Conservation (phyloP, 2,113 vertebrate genomes). For the Strigops habroptila region DNA sequence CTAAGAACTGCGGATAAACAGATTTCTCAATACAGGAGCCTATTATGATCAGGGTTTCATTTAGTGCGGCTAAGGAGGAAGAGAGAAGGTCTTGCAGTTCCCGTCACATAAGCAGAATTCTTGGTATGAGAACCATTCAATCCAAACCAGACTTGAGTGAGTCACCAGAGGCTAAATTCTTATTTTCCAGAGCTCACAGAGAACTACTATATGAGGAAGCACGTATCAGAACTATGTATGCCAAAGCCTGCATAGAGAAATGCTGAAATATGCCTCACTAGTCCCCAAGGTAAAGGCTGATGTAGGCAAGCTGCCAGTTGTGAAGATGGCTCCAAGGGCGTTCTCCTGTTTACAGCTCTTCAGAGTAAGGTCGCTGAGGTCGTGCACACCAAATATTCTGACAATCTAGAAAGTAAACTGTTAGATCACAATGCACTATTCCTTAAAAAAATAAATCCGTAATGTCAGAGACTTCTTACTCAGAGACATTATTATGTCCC, state of each 20-base stretch:
- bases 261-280: fast-evolving
- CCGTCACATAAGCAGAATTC: background rate
- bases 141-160: background rate
- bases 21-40: background rate
- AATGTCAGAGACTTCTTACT: background rate
- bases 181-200: background rate
- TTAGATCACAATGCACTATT: background rate
- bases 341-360: background rate
- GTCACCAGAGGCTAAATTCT: background rate
- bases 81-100: background rate
- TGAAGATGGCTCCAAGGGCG: background rate
- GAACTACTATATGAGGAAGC: background rate
- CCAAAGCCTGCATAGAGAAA: background rate
- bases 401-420: background rate
- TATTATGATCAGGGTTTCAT: background rate
- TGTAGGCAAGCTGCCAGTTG: background rate
- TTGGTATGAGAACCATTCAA: background rate
- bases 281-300: background rate
- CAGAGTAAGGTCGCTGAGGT: background rate
- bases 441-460: background rate
- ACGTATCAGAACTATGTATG: background rate
- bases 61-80: background rate
- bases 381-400: background rate
- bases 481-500: background rate
- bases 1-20: background rate